A percentile compares a stretch with the other conserved stretches of the same genome.
Evolutionary conservation across 2,888 invertebrate species (phyloP).

Genomic region (Stratiomys singularior): DNA sequence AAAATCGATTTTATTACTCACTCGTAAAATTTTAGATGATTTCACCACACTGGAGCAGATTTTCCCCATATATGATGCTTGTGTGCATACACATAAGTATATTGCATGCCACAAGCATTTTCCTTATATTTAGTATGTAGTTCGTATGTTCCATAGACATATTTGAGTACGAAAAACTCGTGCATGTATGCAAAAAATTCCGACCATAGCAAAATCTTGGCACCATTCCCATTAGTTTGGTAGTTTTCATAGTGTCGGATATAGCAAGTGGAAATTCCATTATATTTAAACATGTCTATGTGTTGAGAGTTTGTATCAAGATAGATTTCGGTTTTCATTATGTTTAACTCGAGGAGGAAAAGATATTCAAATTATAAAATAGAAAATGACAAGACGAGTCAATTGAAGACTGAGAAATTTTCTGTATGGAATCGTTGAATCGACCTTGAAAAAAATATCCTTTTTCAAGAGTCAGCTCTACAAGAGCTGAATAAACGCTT

Average conservation of each 20-base stretch:
- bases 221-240: slow-evolving; percentile 10
- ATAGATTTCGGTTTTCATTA: background rate
- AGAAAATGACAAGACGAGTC: no score
- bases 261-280: slow-evolving; percentile 13
- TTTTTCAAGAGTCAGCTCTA: no score
- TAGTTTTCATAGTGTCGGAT: slow-evolving; percentile 17
- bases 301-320: slow-evolving; percentile 7
- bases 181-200: background rate
- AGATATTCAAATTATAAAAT: no score
- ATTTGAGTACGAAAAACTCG: background rate
- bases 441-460: no score
- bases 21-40: slow-evolving; percentile 26
- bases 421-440: no score
- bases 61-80: background rate
- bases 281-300: background rate
- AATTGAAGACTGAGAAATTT: no score
- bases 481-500: no score
- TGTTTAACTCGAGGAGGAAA: background rate
- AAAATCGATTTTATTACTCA: slow-evolving; percentile 23
- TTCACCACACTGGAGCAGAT: background rate
- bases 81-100: background rate
- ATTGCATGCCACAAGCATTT: background rate
- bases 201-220: slow-evolving; percentile 9
- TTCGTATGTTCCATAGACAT: background rate
- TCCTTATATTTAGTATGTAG: background rate